Base-by-base conservation (phyloP, 2,888 invertebrate species). In the Lasioglossum malachurum region DNA sequence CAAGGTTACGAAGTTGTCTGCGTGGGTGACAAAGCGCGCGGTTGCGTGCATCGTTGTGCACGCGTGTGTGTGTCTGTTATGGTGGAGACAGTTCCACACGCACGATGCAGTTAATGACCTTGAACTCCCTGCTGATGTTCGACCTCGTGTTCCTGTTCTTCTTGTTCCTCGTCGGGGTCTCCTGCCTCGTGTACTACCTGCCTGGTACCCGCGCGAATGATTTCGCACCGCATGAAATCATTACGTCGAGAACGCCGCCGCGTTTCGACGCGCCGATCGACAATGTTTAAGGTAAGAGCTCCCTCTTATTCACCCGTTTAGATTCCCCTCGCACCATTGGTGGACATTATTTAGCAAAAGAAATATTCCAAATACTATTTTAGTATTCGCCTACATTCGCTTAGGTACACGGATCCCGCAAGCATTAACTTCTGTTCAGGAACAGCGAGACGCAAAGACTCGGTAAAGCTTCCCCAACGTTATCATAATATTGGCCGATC, bases 71-170 rank as follows among this genome's bases (percentile, higher is more conserved):
- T 94, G 93, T 46, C 16, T 46, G 53, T 53, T n/a, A 94, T 93
- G 94, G 93, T 93, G 92, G 91, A 91, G 89, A 91, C 90, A 91
- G 90, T 92, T 88, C 90, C 87, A 92, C 91, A 91, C 88, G 90
- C 92, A 94, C 92, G 96, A 98, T 98, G 98, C 97, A 97, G 97
- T 96, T 98, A 95, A 97, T 98, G 97, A 97, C 97, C 96, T 97
- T 98, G 96, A 98, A 98, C 96, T 98, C 98, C 94, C 96, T 98
- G 96, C 97, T 98, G 96, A 98, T 98, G 97, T 98, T 98, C 96
- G 98, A 98, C 96, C 97, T 98, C 95, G 98, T 98, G 96, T 98
- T 98, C 96, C 96, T 98, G 96, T 98, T 98, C 96, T 98, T 98
- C 96, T 96, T 98, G 95, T 98, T 98, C 96, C 97, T 98, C 95